Base-by-base conservation (phyloP, 1,140 invertebrate species). In the Philopotamus ludificatus region DNA sequence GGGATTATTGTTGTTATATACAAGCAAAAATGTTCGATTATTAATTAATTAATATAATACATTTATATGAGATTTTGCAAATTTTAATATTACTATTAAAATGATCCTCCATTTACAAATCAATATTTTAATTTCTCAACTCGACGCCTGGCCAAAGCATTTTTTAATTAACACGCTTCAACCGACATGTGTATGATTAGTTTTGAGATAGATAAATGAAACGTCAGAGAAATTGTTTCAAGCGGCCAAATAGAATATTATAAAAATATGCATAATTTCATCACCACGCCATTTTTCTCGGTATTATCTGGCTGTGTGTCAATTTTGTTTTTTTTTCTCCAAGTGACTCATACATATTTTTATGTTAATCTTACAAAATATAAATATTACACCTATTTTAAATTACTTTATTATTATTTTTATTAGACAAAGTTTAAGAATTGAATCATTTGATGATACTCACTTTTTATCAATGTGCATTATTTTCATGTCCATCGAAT, bases 401-500 rank as follows among this genome's bases (percentile, higher is more conserved):
- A 39, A 39, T 39, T 39, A n/a, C n/a, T n/a, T n/a, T n/a, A n/a
- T n/a, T n/a, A n/a, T n/a, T 41, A 41, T 41, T 41, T 41, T 9
- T 9, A n/a, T 9, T 41, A 9, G 39, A 9, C 39, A n/a, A n/a
- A n/a, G n/a, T n/a, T n/a, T n/a, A n/a, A n/a, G n/a, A n/a, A n/a
- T n/a, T n/a, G n/a, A n/a, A n/a, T n/a, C 12, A 12, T 34, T 34
- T 34, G 1, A 26, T n/a, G 28, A 2, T 67, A 88, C 89, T 91
- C 85, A 97, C 94, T 92, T 95, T 78, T 87, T 86, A 76, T 95
- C 94, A 66, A 95, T 86, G 79, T 95, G 90, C 60, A 94, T 86
- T 77, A 95, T 96, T 78, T 92, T 93, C 93, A 97, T 96, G 78
- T 97, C 94, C 87, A 97, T 93, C 65, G 90, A 89, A 76, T 97